Conservation (phyloP, 2,113 vertebrate genomes). For the Elachura formosa region DNA sequence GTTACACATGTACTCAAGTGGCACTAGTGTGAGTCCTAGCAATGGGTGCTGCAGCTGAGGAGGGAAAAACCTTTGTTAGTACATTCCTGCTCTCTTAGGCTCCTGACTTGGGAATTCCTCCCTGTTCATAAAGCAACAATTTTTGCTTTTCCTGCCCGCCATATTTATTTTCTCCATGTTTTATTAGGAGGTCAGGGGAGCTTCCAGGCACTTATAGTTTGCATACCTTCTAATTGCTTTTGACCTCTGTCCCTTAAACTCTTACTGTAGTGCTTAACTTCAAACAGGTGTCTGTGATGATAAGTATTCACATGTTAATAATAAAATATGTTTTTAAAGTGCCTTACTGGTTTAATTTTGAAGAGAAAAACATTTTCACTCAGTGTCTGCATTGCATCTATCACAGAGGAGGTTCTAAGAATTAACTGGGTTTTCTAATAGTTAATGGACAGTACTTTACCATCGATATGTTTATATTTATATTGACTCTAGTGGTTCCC, state of each 20-base stretch:
- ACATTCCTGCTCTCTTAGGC: neutral
- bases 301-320: neutral
- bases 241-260: neutral
- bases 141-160: neutral
- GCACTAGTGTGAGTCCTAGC: neutral
- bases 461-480: neutral
- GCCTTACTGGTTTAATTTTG: neutral
- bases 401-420: neutral
- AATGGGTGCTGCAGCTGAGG: neutral
- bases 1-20: neutral
- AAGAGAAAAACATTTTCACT: neutral
- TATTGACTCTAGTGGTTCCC: neutral
- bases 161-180: neutral
- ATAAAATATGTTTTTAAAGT: neutral
- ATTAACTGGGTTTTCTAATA: neutral
- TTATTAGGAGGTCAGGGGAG: neutral
- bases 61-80: neutral
- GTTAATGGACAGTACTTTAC: neutral
- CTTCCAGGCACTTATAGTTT: neutral
- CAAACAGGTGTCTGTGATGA: neutral
- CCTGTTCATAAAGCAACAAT: neutral
- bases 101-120: neutral
- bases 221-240: neutral
- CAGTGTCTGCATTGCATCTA: neutral
- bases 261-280: neutral